Conservation (phyloP, 2,113 vertebrate genomes). For the Gnathonemus longibarbis region DNA sequence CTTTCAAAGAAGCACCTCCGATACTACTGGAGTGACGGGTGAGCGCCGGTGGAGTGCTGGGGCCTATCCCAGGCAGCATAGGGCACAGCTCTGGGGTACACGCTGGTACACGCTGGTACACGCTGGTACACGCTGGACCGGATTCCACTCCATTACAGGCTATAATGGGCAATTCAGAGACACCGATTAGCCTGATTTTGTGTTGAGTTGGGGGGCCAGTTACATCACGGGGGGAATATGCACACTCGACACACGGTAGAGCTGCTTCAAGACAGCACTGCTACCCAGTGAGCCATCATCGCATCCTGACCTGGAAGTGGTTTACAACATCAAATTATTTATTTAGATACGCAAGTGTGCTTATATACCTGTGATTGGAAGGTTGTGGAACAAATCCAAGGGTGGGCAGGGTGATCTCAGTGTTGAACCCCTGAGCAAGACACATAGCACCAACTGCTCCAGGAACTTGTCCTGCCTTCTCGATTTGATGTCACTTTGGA, state of each 20-base stretch:
- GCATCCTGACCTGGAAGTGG: neutral
- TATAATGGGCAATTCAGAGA: neutral
- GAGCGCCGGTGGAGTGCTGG: neutral
- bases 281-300: neutral
- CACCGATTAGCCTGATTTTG: neutral
- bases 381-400: neutral
- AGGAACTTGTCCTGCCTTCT: neutral
- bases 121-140: neutral
- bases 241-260: neutral
- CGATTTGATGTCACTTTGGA: neutral
- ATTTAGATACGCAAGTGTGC: neutral
- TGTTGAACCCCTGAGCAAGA: neutral
- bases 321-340: neutral
- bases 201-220: neutral
- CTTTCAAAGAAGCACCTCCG: constrained; percentile 88
- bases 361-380: neutral
- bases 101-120: neutral
- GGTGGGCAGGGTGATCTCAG: neutral
- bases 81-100: neutral
- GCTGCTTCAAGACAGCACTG: neutral
- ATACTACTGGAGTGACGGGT: constrained; percentile 89
- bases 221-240: neutral
- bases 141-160: neutral
- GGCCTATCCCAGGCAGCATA: neutral
- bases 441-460: neutral